phyloP scores from a whole-genome alignment of 1,140 invertebrate genomes.

The Nasonia giraulti region DNA sequence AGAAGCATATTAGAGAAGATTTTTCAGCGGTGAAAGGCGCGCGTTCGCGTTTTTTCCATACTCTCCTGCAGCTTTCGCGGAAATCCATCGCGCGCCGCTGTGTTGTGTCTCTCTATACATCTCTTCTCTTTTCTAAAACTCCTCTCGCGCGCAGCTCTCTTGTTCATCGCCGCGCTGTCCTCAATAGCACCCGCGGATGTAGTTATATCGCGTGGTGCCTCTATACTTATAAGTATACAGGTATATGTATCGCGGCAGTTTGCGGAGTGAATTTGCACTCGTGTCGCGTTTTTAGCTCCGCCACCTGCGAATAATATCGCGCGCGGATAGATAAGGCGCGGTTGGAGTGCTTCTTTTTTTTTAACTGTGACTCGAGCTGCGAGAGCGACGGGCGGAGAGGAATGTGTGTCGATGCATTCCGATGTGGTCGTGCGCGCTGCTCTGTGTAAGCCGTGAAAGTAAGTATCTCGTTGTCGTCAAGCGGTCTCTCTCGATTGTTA shows the following conservation, averaged over 20 bases:
- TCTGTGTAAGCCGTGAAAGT: not conserved
- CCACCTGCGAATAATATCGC: conserved; percentile 14
- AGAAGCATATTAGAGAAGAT: not conserved
- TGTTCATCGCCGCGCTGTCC: not conserved
- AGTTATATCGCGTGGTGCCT: not conserved
- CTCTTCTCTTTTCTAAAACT: not conserved
- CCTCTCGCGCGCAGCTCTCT: not conserved
- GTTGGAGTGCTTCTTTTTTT: not conserved
- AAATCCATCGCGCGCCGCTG: not conserved
- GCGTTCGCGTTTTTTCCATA: not conserved
- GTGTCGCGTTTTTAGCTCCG: conserved; percentile 7
- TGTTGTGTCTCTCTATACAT: too few relatives aligned
- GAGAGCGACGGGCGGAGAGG: not conserved
- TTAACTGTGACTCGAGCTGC: not conserved
- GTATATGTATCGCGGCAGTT: too few relatives aligned
- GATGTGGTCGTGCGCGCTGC: not conserved
- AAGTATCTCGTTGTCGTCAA: not conserved
- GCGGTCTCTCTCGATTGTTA: not conserved
- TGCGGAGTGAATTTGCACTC: conserved; percentile 5
- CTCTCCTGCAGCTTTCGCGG: not conserved
- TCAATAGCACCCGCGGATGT: not conserved
- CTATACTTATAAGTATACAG: too few relatives aligned
- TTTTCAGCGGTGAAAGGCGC: conserved; percentile 11
- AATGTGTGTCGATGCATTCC: conserved; percentile 39
- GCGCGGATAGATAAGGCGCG: conserved; percentile 22